Evolutionary conservation across 2,888 invertebrate species (phyloP).

Genomic region (Amiota mariae): DNA sequence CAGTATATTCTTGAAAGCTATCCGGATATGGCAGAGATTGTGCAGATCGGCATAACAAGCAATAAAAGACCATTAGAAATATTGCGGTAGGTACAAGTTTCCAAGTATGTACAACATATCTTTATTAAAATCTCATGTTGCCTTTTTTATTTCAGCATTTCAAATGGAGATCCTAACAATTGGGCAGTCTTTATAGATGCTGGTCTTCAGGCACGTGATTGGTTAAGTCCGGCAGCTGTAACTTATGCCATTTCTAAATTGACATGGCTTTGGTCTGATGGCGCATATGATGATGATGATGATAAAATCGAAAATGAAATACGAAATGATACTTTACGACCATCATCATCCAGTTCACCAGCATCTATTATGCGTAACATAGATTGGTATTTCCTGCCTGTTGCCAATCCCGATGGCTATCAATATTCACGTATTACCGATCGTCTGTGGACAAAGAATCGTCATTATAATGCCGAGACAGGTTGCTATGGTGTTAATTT

Average conservation of each 20-base stretch:
- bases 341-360: no score
- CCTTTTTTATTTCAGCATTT: constrained; percentile 75
- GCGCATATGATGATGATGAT: constrained; percentile 68
- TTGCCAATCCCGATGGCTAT: constrained; percentile 90
- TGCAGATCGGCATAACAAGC: constrained; percentile 82
- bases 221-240: constrained; percentile 86
- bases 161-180: constrained; percentile 78
- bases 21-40: constrained; percentile 81
- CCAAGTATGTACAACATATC: no score
- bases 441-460: constrained; percentile 88
- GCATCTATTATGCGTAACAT: constrained; percentile 80
- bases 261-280: constrained; percentile 78
- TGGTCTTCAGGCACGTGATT: constrained; percentile 90
- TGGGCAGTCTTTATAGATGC: constrained; percentile 82
- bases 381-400: constrained; percentile 87
- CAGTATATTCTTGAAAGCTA: constrained; percentile 81
- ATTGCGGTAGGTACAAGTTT: constrained; percentile 55
- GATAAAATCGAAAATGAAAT: constrained; percentile 67
- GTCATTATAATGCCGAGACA: constrained; percentile 75
- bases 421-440: constrained; percentile 85
- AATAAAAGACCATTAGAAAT: constrained; percentile 85
- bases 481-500: constrained; percentile 84
- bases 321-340: no score
- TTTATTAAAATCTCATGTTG: neutral
- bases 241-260: constrained; percentile 84